Evolutionary conservation across 64 coral and sea anemone species (phyloP), one percentile per base, ranked within the genome.

Genomic region (Pachyseris speciosa): DNA sequence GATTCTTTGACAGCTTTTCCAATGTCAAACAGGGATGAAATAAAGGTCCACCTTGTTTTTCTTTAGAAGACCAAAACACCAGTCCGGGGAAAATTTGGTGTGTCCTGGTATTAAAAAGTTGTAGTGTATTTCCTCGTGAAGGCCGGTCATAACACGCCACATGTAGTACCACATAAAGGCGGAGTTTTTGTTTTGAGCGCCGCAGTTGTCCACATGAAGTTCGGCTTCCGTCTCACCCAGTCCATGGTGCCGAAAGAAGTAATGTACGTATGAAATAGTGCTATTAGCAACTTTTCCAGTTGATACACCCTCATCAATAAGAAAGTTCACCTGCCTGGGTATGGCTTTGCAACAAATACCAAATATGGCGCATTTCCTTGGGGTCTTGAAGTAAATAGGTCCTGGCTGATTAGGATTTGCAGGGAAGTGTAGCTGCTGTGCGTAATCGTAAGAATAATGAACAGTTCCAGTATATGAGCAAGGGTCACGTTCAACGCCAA

Each of bases 401-500:
- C 58, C 58, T 5, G 58, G 58, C 10, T 61, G 25, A 61, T 25
- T n/a, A 5, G 58, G 84, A 69, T 9, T 42, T 37, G n/a, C 30
- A 33, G 42, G 67, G 44, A 7, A 70, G 43, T 29, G 29, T 1
- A 86, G 8, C n/a, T 86, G 84, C 43, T 71, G 84, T 0, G 66
- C 45, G 37, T 70, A 86, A 9, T 86, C 67, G 9, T 53, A 37
- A 19, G 43, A 86, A n/a, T 86, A 86, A n/a, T 86, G 84, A n/a
- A 86, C 67, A 16, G 41, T 86, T 27, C 65, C 29, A 45, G 64
- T 20, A 22, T 48, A 64, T 19, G 19, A 42, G 60, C 73, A 89
- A 19, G 87, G 75, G 34, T 26, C 55, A 8, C 57, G 30, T 29
- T 33, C 37, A 13, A 37, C 9, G 59, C 0, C n/a, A 69, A 90